Evolutionary conservation across 2,888 invertebrate genomes (phyloP), one percentile per base, ranked within the genome.

Genomic region (Odontothrips loti): DNA sequence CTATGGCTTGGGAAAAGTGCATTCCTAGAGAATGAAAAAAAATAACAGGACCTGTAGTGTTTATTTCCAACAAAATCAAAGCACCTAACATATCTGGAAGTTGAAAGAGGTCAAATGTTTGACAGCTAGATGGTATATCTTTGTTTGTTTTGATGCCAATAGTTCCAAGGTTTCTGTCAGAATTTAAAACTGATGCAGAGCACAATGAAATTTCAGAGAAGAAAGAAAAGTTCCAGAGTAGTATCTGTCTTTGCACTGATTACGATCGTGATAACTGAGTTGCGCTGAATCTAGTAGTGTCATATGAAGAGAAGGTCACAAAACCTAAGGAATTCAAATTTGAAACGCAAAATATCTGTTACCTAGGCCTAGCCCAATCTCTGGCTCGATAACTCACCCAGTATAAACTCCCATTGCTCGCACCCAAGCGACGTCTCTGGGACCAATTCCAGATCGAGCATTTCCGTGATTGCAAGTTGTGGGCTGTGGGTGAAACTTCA

Each of bases 1-100:
- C 95, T 86, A 98, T 96, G 84, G 97, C 95, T 89, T 98, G 98
- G 85, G 97, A 96, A 90, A 98, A 97, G 90, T 98, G 97, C 98
- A 98, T 98, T 86, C 98, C 98, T 95, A 90, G 23, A 92, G 91
- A 84, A 84, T 82, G 84, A 83, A 85, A 85, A 84, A 84, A 63
- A 80, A 81, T 27, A 81, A 75, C 12, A 83, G 83, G 68, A 68
- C 81, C 78, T 79, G 80, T 80, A 81, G 82, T 83, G 47, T 78
- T 48, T 80, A 23, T 47, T 34, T 51, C 47, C 29, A 63, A 17
- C 27, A 81, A 86, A 86, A 85, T 86, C 81, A 47, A 83, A 81
- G 79, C 81, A 82, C 81, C 80, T 29, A n/a, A 58, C 17, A 58
- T 58, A 15, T 17, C 6, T 58, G 58, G 88, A 87, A 86, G 87